phyloP scores from a whole-genome alignment of 2,113 vertebrate genomes.

The Cromileptes altivelis region DNA sequence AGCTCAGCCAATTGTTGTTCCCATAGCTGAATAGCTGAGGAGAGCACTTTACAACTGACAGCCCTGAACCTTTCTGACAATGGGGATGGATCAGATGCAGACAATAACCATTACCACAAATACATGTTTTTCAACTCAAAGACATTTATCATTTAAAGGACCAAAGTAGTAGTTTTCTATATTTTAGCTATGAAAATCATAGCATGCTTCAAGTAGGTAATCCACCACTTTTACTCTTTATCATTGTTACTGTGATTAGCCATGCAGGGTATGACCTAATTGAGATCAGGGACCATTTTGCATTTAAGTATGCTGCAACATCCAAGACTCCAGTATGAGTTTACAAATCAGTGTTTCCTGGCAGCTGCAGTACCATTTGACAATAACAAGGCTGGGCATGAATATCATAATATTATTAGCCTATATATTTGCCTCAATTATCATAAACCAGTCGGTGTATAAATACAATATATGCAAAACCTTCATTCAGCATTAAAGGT shows the following conservation, averaged over 20 bases:
- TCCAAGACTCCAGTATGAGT: neutral
- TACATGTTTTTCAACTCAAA: constrained; percentile 34
- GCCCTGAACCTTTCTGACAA: constrained; percentile 61
- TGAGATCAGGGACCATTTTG: neutral
- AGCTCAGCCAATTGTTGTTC: constrained; percentile 71
- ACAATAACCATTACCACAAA: constrained; percentile 36
- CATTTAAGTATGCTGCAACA: neutral
- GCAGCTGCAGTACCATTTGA: neutral
- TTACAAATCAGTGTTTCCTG: neutral
- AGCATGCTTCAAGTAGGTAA: neutral
- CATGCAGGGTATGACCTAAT: neutral
- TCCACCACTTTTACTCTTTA: neutral
- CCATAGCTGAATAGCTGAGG: constrained; percentile 72
- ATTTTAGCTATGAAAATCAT: neutral
- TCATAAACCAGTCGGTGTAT: neutral
- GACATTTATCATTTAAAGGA: constrained; percentile 4
- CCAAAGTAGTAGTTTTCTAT: neutral
- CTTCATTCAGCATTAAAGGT: neutral
- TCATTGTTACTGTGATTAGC: neutral
- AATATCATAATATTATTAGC: neutral
- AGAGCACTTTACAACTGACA: constrained; percentile 68
- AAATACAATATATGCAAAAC: neutral
- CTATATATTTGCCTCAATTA: neutral
- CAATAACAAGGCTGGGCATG: neutral
- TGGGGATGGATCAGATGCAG: constrained; percentile 43